Evolutionary conservation across 2,888 invertebrate species (phyloP), one percentile per base, ranked within the genome.

Genomic region (Volucella inflata): DNA sequence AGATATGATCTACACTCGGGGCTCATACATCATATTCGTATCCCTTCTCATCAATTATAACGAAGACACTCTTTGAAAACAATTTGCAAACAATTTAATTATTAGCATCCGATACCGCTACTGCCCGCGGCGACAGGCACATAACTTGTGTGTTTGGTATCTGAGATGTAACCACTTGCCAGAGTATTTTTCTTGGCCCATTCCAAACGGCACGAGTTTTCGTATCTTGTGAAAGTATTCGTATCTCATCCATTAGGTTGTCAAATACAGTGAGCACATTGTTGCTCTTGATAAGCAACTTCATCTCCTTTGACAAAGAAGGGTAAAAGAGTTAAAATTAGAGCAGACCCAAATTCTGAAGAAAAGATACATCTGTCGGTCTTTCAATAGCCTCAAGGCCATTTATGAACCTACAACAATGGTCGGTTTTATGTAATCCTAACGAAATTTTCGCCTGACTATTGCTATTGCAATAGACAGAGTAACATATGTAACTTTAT

Each of bases 181-280:
- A 14, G 30, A 30, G 46, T 17, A 8, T 40, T 65, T 67, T 40
- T 42, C 14, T 42, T 57, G 65, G 55, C 38, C 10, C 64, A 57
- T 65, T 38, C 46, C 30, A 30, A 48, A 67, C 30, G 46, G 50
- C 50, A 21, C 21, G 21, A 21, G 3, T 4, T 4, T 4, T 21
- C 21, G 21, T 21, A 21, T 21, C 21, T 21, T 21, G 4, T 21
- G 30, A 30, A 30, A 30, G 30, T 30, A 4, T 6, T 30, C 30
- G 30, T 30, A 59, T 57, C 55, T 75, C 76, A 76, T 76, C 76
- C 76, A 76, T 76, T 76, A 76, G 60, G 76, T 60, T 76, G 76
- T 76, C 76, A 76, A 60, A 76, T 53, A 14, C 46, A 59, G 53
- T 60, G 51, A n/a, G n/a, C 51, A 76, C 59, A 60, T 60, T 76